Conservation (phyloP, 2,888 invertebrate genomes). For the Agrotis puta region DNA sequence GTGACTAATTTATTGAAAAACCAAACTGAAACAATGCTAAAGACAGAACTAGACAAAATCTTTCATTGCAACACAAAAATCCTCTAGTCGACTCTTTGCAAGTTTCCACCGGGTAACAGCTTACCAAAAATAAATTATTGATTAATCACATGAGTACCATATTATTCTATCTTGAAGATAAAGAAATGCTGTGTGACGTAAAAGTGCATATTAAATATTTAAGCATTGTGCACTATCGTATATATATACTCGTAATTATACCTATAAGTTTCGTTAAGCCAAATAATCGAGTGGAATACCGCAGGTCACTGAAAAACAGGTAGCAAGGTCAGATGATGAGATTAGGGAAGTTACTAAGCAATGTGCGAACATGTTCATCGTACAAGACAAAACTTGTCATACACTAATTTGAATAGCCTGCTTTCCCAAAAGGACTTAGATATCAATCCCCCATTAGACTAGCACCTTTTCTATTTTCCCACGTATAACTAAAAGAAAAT, state of each 20-base stretch:
- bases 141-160: slow-evolving; percentile 17
- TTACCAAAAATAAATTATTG: slow-evolving; percentile 24
- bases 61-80: neutral
- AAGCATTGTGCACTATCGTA: slow-evolving; percentile 7
- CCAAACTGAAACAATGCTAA: neutral
- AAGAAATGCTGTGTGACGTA: slow-evolving; percentile 13
- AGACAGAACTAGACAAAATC: neutral
- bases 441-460: slow-evolving; percentile 5
- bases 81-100: neutral
- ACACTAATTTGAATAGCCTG: neutral
- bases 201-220: slow-evolving; percentile 22
- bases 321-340: slow-evolving; percentile 2
- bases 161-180: slow-evolving; percentile 12
- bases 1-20: too few species aligned
- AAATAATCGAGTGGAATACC: neutral
- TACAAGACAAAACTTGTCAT: neutral
- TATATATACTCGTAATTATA: too few species aligned
- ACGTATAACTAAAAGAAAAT: slow-evolving; percentile 58
- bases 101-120: neutral
- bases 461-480: slow-evolving; percentile 53
- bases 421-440: neutral
- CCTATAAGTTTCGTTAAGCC: neutral
- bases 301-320: neutral
- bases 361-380: too few species aligned
- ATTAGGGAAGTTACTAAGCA: too few species aligned